Base-by-base conservation (phyloP, 2,888 invertebrate species). In the Rhagophthalmus giganteus region DNA sequence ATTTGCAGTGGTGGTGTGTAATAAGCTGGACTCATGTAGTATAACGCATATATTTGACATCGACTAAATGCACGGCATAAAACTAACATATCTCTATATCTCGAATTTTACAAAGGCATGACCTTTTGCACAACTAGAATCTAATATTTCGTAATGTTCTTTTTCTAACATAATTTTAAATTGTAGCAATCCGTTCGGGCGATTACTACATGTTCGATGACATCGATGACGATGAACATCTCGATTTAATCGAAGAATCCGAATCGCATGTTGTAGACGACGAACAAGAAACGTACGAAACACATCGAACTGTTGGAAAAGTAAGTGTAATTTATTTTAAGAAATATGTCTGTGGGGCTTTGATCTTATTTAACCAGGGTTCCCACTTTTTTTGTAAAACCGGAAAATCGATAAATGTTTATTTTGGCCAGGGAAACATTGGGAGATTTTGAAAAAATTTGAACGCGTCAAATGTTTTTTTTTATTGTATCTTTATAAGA, bases 121-220 rank as follows among this genome's bases (percentile, higher is more conserved):
- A 20, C 3, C 3, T 20, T 5, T 20, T 20, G 20, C 20, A 20
- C 20, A n/a, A n/a, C n/a, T n/a, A n/a, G n/a, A n/a, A n/a, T n/a
- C n/a, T n/a, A n/a, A n/a, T n/a, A n/a, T n/a, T n/a, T n/a, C n/a
- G n/a, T n/a, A n/a, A n/a, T n/a, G n/a, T n/a, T n/a, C n/a, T n/a
- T n/a, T n/a, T n/a, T n/a, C n/a, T n/a, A n/a, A n/a, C n/a, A 27
- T 20, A 20, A 20, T 7, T 20, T 20, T 20, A 7, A 5, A 5
- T 7, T 59, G 57, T 78, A 99, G 99, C 98, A 39, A 88, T 98
- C 50, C 87, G 97, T 39, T 96, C 96, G 52, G 99, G 98, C 10
- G 99, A 99, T 77, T 98, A 99, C 78, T 98, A 96, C 78, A 95
- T 99, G 94, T 99, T 99, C 78, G 96, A 97, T 69, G 95, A 96